Conservation (phyloP, 2,797 vertebrate genomes). For the Phrynocephalus forsythii region DNA sequence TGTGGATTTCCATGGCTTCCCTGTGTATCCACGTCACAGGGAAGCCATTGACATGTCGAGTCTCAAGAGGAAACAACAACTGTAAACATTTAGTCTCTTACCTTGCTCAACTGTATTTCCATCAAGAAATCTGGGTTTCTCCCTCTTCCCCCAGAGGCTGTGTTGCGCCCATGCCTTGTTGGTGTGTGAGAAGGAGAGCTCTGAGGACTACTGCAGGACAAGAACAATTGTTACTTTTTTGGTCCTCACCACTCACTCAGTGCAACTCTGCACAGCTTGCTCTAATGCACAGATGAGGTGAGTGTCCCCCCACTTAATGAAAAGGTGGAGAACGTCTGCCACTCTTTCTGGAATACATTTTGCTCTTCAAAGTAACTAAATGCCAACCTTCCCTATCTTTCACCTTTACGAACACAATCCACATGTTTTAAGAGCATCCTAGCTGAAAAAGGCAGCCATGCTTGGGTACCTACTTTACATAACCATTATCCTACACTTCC, state of each 20-base stretch:
- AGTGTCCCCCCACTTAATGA: background rate
- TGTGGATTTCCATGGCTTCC: too few relatives aligned
- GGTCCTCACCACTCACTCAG: background rate
- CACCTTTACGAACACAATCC: background rate
- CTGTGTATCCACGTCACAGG: too few relatives aligned
- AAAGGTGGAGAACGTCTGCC: background rate
- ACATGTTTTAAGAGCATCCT: background rate
- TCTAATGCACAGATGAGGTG: background rate
- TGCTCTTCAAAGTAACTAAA: background rate
- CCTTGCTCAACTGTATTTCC: conserved; percentile 99
- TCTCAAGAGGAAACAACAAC: background rate
- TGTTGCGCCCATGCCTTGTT: conserved; percentile 83
- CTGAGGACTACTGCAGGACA: conserved; percentile 84
- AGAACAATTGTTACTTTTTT: background rate
- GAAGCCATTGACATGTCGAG: too few relatives aligned
- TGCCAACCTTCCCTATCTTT: background rate
- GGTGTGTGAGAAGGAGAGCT: conserved; percentile 95
- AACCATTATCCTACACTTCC: background rate
- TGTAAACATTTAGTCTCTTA: conserved; percentile 60
- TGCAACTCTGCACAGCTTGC: background rate
- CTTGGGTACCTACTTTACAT: background rate
- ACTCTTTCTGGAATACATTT: background rate
- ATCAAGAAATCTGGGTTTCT: conserved; percentile 94
- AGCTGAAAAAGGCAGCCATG: background rate
- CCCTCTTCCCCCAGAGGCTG: conserved; percentile 85